Percentiles rank a stretch among this genome's conserved stretches.
These are phyloP conservation scores for Dipodomys stephensi DNA, from an alignment of 2,113 vertebrate genomes.

Conservation along the genomic window DNA sequence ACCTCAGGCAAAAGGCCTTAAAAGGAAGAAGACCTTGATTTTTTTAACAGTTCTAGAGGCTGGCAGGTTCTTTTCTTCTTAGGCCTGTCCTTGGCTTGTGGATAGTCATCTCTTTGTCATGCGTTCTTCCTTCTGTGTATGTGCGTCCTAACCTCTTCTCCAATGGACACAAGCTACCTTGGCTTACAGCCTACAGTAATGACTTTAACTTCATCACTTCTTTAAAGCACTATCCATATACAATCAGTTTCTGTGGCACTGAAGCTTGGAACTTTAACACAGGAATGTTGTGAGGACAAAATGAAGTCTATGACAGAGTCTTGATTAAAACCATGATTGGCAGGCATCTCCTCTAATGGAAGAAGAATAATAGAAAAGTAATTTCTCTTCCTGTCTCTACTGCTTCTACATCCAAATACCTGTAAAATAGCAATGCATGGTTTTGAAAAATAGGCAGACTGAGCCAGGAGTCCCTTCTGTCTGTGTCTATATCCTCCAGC, in stretches of 20 bases:
- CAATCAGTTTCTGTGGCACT: not conserved
- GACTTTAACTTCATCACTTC: conserved; percentile 22
- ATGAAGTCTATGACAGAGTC: not conserved
- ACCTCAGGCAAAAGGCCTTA: not conserved
- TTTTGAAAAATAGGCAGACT: not conserved
- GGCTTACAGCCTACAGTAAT: not conserved
- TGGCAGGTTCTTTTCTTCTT: not conserved
- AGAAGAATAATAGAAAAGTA: not conserved
- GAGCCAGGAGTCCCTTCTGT: not conserved
- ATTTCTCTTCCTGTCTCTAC: not conserved
- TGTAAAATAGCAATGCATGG: not conserved
- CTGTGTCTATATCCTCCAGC: not conserved
- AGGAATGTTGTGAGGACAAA: not conserved
- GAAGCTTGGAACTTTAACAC: not conserved
- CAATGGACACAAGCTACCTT: not conserved
- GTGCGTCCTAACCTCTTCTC: not conserved
- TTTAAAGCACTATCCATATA: conserved; percentile 10
- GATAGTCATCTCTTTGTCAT: not conserved
- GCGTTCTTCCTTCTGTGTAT: not conserved
- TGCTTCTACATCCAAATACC: not conserved
- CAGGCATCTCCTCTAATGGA: not conserved
- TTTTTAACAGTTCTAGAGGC: not conserved
- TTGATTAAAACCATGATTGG: not conserved
- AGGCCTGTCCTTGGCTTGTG: not conserved
- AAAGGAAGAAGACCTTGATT: not conserved